Conservation (phyloP, 2,888 invertebrate species). For the Buathra laborator region DNA sequence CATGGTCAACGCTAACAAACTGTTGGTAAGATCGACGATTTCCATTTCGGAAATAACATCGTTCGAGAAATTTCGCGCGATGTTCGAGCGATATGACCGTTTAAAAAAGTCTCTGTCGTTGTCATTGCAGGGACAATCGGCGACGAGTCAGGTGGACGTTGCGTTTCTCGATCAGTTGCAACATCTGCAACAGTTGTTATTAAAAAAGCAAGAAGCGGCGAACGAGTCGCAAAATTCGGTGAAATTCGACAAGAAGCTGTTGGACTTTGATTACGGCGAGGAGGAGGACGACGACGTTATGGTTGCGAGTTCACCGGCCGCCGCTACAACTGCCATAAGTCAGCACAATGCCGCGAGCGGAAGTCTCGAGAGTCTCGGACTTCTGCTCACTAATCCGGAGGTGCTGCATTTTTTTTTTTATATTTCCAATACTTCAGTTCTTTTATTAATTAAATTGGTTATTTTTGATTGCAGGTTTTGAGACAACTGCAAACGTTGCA, state of each 20-base stretch:
- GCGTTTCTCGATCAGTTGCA: constrained; percentile 87
- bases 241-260: constrained; percentile 93
- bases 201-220: constrained; percentile 84
- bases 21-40: constrained; percentile 57
- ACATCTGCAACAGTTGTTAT: constrained; percentile 88
- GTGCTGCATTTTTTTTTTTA: constrained; percentile 71
- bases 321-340: constrained; percentile 77
- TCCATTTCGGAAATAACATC: not conserved
- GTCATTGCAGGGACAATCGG: constrained; percentile 79
- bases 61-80: not conserved
- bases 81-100: constrained; percentile 31
- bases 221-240: constrained; percentile 85
- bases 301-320: constrained; percentile 84
- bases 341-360: constrained; percentile 78
- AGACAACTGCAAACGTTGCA: constrained; percentile 95
- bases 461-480: constrained; percentile 88
- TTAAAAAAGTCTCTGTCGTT: constrained; percentile 66
- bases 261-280: constrained; percentile 97
- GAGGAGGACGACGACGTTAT: constrained; percentile 92
- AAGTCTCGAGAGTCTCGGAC: constrained; percentile 82
- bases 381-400: constrained; percentile 83
- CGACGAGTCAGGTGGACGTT: constrained; percentile 81
- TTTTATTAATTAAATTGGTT: not conserved
- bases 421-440: constrained; percentile 57
- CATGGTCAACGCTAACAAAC: constrained; percentile 81